phyloP scores from a whole-genome alignment of 2,888 invertebrate species.

The Nineta flava region DNA sequence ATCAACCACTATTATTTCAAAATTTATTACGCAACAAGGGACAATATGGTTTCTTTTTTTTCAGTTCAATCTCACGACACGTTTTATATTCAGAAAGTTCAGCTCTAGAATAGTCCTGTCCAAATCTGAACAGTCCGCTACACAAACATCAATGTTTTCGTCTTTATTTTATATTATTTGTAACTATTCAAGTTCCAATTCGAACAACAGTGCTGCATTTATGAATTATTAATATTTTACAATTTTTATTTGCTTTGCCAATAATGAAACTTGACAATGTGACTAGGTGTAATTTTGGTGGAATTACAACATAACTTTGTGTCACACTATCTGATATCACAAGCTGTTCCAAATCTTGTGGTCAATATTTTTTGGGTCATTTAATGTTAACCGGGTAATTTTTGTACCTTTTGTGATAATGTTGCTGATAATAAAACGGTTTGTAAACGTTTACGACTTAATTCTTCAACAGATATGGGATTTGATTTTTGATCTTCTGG shows the following conservation, averaged over 20 bases:
- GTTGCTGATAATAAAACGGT: slow-evolving; percentile 84
- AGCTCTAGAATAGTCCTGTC: no score
- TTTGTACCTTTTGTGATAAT: slow-evolving; percentile 69
- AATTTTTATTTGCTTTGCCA: slow-evolving; percentile 45
- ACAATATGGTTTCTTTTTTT: no score
- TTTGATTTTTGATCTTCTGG: slow-evolving; percentile 4
- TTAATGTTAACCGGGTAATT: slow-evolving; percentile 71
- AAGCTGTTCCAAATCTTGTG: slow-evolving; percentile 25
- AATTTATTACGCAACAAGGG: no score
- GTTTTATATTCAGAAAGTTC: no score
- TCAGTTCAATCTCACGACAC: no score
- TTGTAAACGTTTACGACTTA: slow-evolving; percentile 35
- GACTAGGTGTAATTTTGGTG: slow-evolving; percentile 75
- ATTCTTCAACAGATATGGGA: slow-evolving; percentile 15
- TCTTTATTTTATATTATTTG: no score
- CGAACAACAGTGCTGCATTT: no score
- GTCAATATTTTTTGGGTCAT: slow-evolving; percentile 60
- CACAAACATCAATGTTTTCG: no score
- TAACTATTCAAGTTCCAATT: no score
- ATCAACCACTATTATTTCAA: no score
- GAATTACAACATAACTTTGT: slow-evolving; percentile 70
- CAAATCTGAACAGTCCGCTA: no score
- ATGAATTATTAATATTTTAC: slow-evolving; percentile 69
- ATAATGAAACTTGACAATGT: slow-evolving; percentile 67
- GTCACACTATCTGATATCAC: slow-evolving; percentile 69